Evolutionary conservation across 2,797 vertebrate species (phyloP).

Genomic region (Hippocampus kuda): DNA sequence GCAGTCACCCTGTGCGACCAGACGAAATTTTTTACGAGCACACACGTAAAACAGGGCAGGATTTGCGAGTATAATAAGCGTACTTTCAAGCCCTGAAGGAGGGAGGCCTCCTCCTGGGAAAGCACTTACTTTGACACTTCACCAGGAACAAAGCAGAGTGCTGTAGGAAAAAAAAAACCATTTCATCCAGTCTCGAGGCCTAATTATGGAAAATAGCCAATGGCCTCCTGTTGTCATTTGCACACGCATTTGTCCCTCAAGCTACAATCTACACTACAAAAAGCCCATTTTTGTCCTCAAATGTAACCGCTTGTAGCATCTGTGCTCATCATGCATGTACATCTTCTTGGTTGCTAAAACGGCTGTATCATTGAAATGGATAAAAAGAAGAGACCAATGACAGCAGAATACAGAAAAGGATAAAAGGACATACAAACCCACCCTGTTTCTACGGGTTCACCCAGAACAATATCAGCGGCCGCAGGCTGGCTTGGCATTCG

Average conservation of each 20-base stretch:
- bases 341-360: neutral
- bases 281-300: neutral
- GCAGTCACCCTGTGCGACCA: too few relatives aligned
- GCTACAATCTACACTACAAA: neutral
- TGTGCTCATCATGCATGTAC: neutral
- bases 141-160: slow-evolving; percentile 19
- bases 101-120: slow-evolving; percentile 31
- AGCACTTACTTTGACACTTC: slow-evolving; percentile 23
- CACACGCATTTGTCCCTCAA: neutral
- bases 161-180: neutral
- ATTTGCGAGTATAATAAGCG: too few relatives aligned
- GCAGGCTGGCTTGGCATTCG: slow-evolving; percentile 36
- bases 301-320: neutral
- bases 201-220: neutral
- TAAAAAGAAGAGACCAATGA: neutral
- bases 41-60: too few relatives aligned
- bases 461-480: slow-evolving; percentile 63
- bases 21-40: too few relatives aligned
- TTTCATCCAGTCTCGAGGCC: neutral
- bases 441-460: slow-evolving; percentile 69
- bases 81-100: too few relatives aligned
- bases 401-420: neutral
- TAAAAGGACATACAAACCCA: slow-evolving; percentile 54
- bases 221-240: neutral
- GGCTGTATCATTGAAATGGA: neutral